Evolutionary conservation across 2,888 invertebrate genomes (phyloP).

Genomic region (Plagiodera versicolora): DNA sequence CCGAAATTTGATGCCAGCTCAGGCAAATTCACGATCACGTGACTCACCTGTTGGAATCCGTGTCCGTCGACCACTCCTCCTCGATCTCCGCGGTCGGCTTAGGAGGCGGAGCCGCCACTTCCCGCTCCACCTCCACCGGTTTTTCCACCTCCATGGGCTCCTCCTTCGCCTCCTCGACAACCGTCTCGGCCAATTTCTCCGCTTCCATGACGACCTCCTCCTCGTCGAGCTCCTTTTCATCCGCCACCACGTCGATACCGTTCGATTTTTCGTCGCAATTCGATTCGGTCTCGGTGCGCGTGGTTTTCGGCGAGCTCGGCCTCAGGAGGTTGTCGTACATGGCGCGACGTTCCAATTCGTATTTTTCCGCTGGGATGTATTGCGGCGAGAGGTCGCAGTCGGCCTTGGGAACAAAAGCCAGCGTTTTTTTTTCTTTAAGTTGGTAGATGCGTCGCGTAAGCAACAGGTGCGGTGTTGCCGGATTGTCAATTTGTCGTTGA

Average conservation of each 20-base stretch:
- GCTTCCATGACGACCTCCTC: slow-evolving; percentile 4
- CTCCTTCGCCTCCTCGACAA: not conserved
- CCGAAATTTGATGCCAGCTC: no score
- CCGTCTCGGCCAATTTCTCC: not conserved
- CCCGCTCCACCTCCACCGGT: slow-evolving; percentile 3
- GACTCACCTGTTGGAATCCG: slow-evolving; percentile 43
- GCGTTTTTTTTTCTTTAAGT: no score
- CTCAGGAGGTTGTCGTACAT: slow-evolving; percentile 54
- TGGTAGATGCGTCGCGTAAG: no score
- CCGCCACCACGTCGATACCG: not conserved
- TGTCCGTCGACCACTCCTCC: slow-evolving; percentile 46
- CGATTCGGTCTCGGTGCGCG: slow-evolving; percentile 19
- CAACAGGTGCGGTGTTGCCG: no score
- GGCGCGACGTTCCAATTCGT: slow-evolving; percentile 54
- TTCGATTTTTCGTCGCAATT: slow-evolving; percentile 11
- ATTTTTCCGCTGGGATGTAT: slow-evolving; percentile 56
- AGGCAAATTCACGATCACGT: no score
- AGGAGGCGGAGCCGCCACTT: slow-evolving; percentile 21
- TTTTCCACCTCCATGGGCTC: slow-evolving; percentile 12
- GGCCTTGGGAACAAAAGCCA: slow-evolving; percentile 20
- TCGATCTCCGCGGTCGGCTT: slow-evolving; percentile 32
- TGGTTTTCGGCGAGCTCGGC: slow-evolving; percentile 42
- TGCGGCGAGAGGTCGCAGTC: slow-evolving; percentile 52
- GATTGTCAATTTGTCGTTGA: no score
- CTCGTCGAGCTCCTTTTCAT: slow-evolving; percentile 3